Base-by-base conservation (phyloP, 2,113 vertebrate genomes). In the Rhinopithecus roxellana region DNA sequence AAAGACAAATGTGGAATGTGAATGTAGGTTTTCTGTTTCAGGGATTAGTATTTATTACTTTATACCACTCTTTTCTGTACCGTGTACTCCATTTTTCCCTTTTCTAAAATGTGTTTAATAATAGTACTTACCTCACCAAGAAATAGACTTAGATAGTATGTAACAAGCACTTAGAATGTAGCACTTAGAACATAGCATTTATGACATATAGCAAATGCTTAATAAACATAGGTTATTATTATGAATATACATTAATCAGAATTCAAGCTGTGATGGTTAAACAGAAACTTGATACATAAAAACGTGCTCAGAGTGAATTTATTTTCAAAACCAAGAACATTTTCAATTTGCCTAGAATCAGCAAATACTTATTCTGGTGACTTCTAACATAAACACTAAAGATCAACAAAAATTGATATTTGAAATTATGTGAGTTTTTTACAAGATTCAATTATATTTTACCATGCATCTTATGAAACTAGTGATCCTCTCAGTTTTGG, bases 241-340 rank as follows among this genome's bases (percentile, higher is more conserved):
- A 80, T 85, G 50, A 81, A 79, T 27, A 40, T 25, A 75, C 59
- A 59, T 77, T 69, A 86, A 48, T n/a, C 17, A 90, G 77, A 91
- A 83, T 87, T 55, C 40, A 78, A 75, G 38, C 11, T 2, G 2
- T 9, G 81, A 43, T 35, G 13, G 57, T 45, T 78, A 69, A 70
- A 74, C n/a, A 52, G 86, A 82, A 38, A 87, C 55, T 90, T 90
- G 40, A 40, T 69, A 70, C 5, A 12, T 69, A 35, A 59, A 70
- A 84, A 72, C 40, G 18, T 91, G 16, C 23, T 88, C 50, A 55
- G 3, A 86, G 10, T 83, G 61, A 87, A 67, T 59, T 89, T 52
- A 55, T 97, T 92, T 94, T 84, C 79, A 88, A 91, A 83, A 40
- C 4, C 1, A 83, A 83, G 77, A 74, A 70, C 90, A 90, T 67